Percentiles rank a stretch among this genome's conserved stretches.
These are phyloP conservation scores for Olivierus martensii DNA, from an alignment of 1,140 invertebrate genomes.

Conservation along the genomic window DNA sequence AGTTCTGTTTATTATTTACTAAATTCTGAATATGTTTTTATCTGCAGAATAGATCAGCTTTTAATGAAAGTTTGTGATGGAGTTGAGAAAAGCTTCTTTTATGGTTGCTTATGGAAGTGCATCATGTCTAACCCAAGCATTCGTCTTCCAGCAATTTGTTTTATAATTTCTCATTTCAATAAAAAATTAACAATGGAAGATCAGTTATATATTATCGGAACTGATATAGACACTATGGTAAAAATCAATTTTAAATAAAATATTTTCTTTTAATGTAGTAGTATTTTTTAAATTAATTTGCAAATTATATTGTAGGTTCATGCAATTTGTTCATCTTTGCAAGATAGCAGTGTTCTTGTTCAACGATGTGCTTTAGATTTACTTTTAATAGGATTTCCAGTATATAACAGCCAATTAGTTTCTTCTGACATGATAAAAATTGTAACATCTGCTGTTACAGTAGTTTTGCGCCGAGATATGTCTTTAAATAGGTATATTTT, in stretches of 20 bases:
- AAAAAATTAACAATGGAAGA: constrained; percentile 66
- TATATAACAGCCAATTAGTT: constrained; percentile 63
- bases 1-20: too few species aligned
- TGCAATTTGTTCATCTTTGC: constrained; percentile 54
- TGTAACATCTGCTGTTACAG: constrained; percentile 61
- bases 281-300: too few species aligned
- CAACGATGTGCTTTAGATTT: constrained; percentile 78
- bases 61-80: constrained; percentile 64
- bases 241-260: constrained; percentile 5
- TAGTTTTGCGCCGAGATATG: constrained; percentile 78
- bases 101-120: constrained; percentile 79
- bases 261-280: too few species aligned
- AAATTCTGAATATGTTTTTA: constrained; percentile 13
- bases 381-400: constrained; percentile 66
- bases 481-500: constrained; percentile 76
- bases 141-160: constrained; percentile 69
- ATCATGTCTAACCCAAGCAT: constrained; percentile 65
- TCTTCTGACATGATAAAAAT: constrained; percentile 59
- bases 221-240: constrained; percentile 70
- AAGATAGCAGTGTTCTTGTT: constrained; percentile 67
- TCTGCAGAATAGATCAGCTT: constrained; percentile 52
- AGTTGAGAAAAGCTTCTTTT: constrained; percentile 66
- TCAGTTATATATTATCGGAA: constrained; percentile 72
- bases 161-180: constrained; percentile 68
- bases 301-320: constrained; percentile 33